Evolutionary conservation across 35 echinoderm and acorn worm genomes (phyloP).

Genomic region (Nesometra sesokonis): DNA sequence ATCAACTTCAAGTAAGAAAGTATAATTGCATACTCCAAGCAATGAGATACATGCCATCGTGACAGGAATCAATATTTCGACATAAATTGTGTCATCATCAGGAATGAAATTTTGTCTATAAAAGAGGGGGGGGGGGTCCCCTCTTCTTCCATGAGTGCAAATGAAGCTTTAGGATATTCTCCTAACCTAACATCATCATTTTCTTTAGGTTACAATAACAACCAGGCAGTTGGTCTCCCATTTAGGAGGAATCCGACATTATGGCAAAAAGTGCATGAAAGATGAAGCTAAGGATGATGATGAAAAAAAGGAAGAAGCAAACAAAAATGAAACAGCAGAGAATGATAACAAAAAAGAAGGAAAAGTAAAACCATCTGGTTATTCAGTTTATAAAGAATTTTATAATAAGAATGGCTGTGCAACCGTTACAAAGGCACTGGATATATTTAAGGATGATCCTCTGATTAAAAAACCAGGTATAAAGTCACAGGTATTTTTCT

Average conservation of each 20-base stretch:
- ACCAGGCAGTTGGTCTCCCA: conserved; percentile 85
- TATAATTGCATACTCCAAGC: no score
- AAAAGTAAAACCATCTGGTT: conserved; percentile 2
- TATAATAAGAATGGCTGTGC: conserved; percentile 35
- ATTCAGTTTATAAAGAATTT: conserved; percentile 52
- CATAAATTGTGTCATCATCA: no score
- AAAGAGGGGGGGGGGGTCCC: no score
- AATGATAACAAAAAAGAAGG: background rate
- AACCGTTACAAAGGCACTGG: conserved; percentile 35
- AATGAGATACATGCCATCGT: no score
- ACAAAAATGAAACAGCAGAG: background rate
- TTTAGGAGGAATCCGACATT: conserved; percentile 82
- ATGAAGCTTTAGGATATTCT: no score
- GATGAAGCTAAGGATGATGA: conserved; percentile 18
- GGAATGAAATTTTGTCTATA: no score
- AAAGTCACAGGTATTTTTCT: background rate
- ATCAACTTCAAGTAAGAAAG: no score
- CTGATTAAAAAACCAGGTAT: conserved; percentile 82
- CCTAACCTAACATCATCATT: background rate
- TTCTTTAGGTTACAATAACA: conserved; percentile 68
- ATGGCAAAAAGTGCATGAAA: conserved; percentile 54
- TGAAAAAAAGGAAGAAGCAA: background rate
- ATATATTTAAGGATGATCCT: conserved; percentile 85
- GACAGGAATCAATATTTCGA: no score
- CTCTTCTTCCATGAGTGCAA: no score